A percentile compares a stretch with the other conserved stretches of the same genome.
Evolutionary conservation across 92 coral and sea anemone genomes (phyloP).

Genomic region (Galaxea fascicularis): DNA sequence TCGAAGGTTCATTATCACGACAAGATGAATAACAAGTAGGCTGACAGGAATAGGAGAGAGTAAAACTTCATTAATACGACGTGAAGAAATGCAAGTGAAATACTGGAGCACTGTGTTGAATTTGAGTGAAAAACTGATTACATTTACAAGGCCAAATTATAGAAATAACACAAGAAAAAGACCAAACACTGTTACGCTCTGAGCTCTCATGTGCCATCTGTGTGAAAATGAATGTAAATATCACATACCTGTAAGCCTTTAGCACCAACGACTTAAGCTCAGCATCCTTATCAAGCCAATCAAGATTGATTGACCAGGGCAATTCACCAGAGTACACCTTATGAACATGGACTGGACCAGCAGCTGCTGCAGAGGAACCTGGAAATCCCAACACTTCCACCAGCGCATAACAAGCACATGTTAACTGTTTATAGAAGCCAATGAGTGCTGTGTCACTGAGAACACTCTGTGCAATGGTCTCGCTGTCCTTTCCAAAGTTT

Average conservation of each 20-base stretch:
- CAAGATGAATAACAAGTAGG: too few relatives aligned
- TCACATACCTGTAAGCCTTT: slow-evolving; percentile 89
- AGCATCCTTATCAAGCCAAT: slow-evolving; percentile 78
- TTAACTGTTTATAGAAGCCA: slow-evolving; percentile 64
- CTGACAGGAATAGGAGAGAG: too few relatives aligned
- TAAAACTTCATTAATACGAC: too few relatives aligned
- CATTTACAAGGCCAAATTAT: too few relatives aligned
- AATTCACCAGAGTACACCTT: slow-evolving; percentile 80
- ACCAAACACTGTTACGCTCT: too few relatives aligned
- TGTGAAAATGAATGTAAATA: neutral
- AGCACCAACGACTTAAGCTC: slow-evolving; percentile 78
- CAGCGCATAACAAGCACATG: slow-evolving; percentile 82
- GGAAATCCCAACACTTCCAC: slow-evolving; percentile 91
- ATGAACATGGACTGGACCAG: slow-evolving; percentile 88
- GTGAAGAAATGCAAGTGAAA: too few relatives aligned
- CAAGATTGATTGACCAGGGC: slow-evolving; percentile 94
- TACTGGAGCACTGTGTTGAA: too few relatives aligned
- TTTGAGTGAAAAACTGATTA: too few relatives aligned
- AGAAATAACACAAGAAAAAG: too few relatives aligned
- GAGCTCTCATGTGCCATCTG: too few relatives aligned
- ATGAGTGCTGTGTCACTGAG: slow-evolving; percentile 56
- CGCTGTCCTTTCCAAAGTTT: slow-evolving; percentile 48
- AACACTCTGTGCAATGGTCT: slow-evolving; percentile 47
- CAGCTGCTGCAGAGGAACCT: slow-evolving; percentile 78
- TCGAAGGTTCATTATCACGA: too few relatives aligned